Conservation (phyloP, 1,140 invertebrate genomes). For the Drosophila tropicalis region DNA sequence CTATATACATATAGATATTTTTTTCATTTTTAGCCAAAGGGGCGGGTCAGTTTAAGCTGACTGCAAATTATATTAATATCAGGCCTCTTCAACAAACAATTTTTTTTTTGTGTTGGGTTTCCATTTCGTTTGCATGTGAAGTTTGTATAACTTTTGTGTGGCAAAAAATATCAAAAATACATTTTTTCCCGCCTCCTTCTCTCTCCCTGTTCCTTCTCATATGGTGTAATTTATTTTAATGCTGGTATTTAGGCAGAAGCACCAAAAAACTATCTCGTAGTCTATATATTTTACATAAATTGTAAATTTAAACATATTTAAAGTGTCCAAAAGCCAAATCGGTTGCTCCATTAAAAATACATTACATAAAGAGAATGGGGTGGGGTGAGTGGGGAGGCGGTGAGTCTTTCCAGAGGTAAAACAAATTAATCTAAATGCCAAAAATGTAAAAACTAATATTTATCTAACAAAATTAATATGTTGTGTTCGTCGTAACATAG, state of each 20-base stretch:
- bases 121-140: constrained; percentile 53
- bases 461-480: constrained; percentile 83
- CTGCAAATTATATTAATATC: constrained; percentile 82
- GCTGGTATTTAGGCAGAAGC: constrained; percentile 71
- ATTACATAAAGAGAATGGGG: constrained; percentile 39
- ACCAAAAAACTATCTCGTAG: constrained; percentile 37
- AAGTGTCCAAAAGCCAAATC: constrained; percentile 75
- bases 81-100: constrained; percentile 49
- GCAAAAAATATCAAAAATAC: constrained; percentile 61
- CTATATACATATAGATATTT: too few species aligned
- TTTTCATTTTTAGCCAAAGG: constrained; percentile 30
- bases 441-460: constrained; percentile 81
- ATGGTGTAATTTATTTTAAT: constrained; percentile 82
- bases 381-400: neutral
- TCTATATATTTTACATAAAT: constrained; percentile 69
- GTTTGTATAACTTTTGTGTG: constrained; percentile 46
- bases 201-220: constrained; percentile 21
- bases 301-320: constrained; percentile 78
- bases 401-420: neutral
- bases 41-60: constrained; percentile 37
- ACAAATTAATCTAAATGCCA: constrained; percentile 70
- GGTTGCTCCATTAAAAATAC: constrained; percentile 69
- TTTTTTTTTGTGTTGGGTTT: constrained; percentile 38
- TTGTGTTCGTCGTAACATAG: constrained; percentile 68
- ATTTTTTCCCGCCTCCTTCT: constrained; percentile 31